Percentiles rank a stretch among this genome's conserved stretches.
These are phyloP conservation scores for Atta colombica DNA, from an alignment of 1,140 invertebrate species.

Conservation along the genomic window DNA sequence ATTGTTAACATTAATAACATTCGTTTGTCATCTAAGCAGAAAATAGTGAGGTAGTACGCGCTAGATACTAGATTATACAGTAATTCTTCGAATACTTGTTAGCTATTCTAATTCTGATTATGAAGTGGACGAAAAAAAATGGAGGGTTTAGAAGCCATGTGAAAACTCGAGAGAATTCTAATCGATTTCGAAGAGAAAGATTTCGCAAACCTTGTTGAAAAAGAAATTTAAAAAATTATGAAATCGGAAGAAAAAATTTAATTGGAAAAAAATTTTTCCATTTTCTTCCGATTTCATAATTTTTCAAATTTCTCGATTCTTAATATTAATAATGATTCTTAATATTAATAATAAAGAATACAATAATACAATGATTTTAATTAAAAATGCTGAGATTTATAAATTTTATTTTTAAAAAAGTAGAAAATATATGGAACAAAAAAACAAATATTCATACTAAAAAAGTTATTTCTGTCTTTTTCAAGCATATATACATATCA, in stretches of 20 bases:
- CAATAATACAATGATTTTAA: neutral
- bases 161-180: neutral
- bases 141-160: neutral
- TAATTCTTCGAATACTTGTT: neutral
- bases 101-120: neutral
- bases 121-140: neutral
- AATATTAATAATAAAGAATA: neutral
- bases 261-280: neutral
- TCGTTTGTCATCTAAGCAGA: neutral
- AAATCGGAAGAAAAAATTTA: neutral
- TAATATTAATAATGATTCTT: neutral
- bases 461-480: neutral
- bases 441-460: neutral
- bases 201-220: neutral
- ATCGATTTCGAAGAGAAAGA: neutral
- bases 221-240: neutral
- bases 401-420: neutral
- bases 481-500: neutral
- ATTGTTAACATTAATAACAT: neutral
- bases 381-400: neutral
- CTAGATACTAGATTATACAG: neutral
- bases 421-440: neutral
- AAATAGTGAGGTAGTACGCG: neutral
- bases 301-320: neutral
- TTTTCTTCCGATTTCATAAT: no score